Evolutionary conservation across 2,888 invertebrate genomes (phyloP), one percentile per base, ranked within the genome.

Genomic region (Meloe dianella): DNA sequence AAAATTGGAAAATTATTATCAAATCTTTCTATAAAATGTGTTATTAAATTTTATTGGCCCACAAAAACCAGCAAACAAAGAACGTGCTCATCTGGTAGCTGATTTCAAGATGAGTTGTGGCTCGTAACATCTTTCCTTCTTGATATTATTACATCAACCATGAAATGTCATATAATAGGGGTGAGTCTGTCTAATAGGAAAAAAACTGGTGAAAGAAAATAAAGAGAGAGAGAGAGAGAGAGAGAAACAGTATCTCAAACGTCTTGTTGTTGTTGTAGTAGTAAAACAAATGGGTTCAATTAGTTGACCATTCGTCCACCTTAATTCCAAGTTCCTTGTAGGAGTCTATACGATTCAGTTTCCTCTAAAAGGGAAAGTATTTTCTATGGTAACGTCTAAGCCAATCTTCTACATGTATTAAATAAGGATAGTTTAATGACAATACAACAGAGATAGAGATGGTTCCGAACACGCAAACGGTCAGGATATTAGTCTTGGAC

Each of bases 271-370:
- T 17, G n/a, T n/a, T 4, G 73, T 65, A 70, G 74, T 74, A 74
- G 75, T 73, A 72, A 78, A 80, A 81, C 76, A 79, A 81, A 81
- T 78, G 79, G 74, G 77, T 75, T 77, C 80, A 81, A 81, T 81
- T 80, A 80, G 79, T 74, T 79, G 80, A 78, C 79, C 80, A 80
- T 80, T 78, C 79, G 77, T 79, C 77, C 77, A 80, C 78, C 79
- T 81, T 79, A 79, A 78, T 80, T 78, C 78, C 65, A 64, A 61
- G 60, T 62, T 71, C 72, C 72, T 66, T 54, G 60, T 66, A 71
- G 69, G 67, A 58, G 22, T 30, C 62, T 59, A 41, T 4, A 41
- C n/a, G 1, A 17, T 8, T 7, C 30, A 30, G 30, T 30, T 30
- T 6, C 27, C 32, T 35, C 14, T 14, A 35, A 35, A n/a, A 14